Evolutionary conservation across 2,797 vertebrate genomes (phyloP), one percentile per base, ranked within the genome.

Genomic region (Fistularia tabacaria): DNA sequence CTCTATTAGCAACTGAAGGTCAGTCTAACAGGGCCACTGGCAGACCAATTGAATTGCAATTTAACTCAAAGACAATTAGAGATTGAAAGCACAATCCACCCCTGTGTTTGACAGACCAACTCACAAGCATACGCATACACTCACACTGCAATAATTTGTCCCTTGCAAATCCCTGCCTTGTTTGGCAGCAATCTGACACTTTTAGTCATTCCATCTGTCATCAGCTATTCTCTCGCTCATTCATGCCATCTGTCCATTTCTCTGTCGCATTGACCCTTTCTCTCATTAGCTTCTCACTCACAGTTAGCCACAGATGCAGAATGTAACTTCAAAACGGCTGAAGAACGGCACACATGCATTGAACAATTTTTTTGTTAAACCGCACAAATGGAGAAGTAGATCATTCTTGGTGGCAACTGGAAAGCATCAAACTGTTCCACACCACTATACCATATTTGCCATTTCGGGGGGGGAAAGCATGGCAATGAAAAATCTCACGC

Each of bases 31-130:
- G 71, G 59, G 55, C 60, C 66, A 76, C 58, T 64, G 75, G 67
- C 66, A 64, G 60, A 79, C 62, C 73, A 72, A 66, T 73, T 52
- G 68, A 78, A 80, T 65, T 67, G 61, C 72, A 73, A 69, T 76
- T 78, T 69, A 77, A 75, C 75, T 73, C 70, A 76, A 81, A 83
- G 77, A 69, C 78, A 82, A 84, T 85, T 82, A 84, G 66, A 67
- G 51, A 61, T 44, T 64, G 54, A 77, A 68, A 66, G 69, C 51
- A 55, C 64, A 66, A 49, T 42, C 66, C 46, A 49, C 39, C 38
- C 59, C 44, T 40, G 61, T 49, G 38, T 51, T 66, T 64, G 42
- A 67, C 69, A 65, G 40, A 52, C 12, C 1, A 8, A 36, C 6
- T 52, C 14, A 54, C 61, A 46, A 7, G 45, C 49, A 64, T 64